A percentile compares a stretch with the other conserved stretches of the same genome.
phyloP scores from a whole-genome alignment of 1,140 invertebrate species.

The Armadillidium nasatum region DNA sequence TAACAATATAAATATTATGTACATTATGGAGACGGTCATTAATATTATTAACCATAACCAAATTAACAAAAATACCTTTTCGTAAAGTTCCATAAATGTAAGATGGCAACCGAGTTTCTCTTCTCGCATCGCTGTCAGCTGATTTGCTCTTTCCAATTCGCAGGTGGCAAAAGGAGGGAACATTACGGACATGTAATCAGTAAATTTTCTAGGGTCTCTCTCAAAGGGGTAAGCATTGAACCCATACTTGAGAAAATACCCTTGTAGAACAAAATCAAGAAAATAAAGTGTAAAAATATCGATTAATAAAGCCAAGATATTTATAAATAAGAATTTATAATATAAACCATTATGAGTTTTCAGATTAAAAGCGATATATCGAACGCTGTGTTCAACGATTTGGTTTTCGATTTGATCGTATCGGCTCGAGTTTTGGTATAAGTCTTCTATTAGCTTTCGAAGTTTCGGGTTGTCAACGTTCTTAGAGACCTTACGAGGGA shows the following conservation, averaged over 20 bases:
- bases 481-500: slow-evolving; percentile 27
- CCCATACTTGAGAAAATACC: slow-evolving; percentile 23
- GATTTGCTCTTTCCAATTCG: slow-evolving; percentile 21
- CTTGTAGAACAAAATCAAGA: slow-evolving; percentile 27
- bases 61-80: slow-evolving; percentile 24
- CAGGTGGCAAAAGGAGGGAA: slow-evolving; percentile 25
- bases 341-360: slow-evolving; percentile 28
- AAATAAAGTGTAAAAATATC: slow-evolving; percentile 22
- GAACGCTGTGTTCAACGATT: slow-evolving; percentile 11
- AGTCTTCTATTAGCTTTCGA: slow-evolving; percentile 28
- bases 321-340: slow-evolving; percentile 20
- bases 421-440: background rate
- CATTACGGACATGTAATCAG: slow-evolving; percentile 25
- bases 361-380: slow-evolving; percentile 21
- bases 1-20: slow-evolving; percentile 18
- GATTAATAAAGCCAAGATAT: slow-evolving; percentile 19
- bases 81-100: slow-evolving; percentile 31
- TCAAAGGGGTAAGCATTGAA: slow-evolving; percentile 27
- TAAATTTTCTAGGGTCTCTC: slow-evolving; percentile 23
- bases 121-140: slow-evolving; percentile 14
- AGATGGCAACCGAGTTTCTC: slow-evolving; percentile 30
- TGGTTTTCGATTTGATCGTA: slow-evolving; percentile 20
- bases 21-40: slow-evolving; percentile 2
- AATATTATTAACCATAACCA: slow-evolving; percentile 29
- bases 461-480: slow-evolving; percentile 28